Evolutionary conservation across 2,797 vertebrate species (phyloP), one percentile per base, ranked within the genome.

Genomic region (Lates japonicus): DNA sequence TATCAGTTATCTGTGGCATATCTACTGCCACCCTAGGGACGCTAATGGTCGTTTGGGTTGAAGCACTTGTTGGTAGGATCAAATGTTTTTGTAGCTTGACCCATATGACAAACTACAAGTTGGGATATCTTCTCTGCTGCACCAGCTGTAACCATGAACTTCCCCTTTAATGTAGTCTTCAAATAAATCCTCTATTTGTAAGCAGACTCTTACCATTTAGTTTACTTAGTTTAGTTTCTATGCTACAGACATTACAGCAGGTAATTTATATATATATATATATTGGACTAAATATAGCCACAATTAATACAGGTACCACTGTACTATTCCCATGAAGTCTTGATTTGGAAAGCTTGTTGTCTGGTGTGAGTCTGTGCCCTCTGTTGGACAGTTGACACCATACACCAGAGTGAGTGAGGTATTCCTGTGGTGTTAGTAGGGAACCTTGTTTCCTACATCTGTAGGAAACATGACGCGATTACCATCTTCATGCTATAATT

Each of bases 401-500:
- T 1, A 2, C 48, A 29, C 55, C 41, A 52, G 44, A 51, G 11
- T 22, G 48, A 76, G 10, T 9, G 69, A 76, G 55, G 41, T 20
- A 4, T 68, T 77, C 33, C 71, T 12, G 20, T 62, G 52, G 63
- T 39, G 57, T 78, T 74, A 81, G 59, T 57, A 46, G 19, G n/a
- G 41, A 78, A 76, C 66, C 31, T 35, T 55, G 69, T 81, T 62
- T 65, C 35, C 52, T 52, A 51, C 62, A 74, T 79, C 70, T 84
- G 80, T 62, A 17, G 65, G 33, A 81, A 73, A 82, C 79, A 74
- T 62, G 49, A 57, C 13, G 17, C 9, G 61, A 89, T 87, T 67
- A 77, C 72, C 78, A 86, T 90, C 86, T 81, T 78, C 63, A 60
- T 85, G 72, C 86, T 72, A 52, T 85, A 86, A 92, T 92, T 83